These are phyloP conservation scores for Eustalomyia histrio DNA, from an alignment of 2,888 invertebrate species.

Conservation along the genomic window DNA sequence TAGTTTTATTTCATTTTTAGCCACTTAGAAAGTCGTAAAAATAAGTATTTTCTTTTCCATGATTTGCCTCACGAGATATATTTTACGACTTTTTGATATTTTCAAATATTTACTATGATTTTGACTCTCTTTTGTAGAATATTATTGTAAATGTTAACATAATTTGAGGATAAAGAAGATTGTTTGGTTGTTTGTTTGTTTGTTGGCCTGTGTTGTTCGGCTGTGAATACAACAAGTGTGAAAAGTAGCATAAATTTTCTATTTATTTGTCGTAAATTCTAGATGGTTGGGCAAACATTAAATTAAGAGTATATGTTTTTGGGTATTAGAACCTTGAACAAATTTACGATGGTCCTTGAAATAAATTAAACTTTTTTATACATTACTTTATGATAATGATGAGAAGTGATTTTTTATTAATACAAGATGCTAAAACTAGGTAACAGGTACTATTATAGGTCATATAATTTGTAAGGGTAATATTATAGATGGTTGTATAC, in stretches of 20 bases:
- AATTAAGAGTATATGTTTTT: constrained; percentile 17
- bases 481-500: too few relatives aligned
- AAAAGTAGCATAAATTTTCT: constrained; percentile 51
- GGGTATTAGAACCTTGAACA: constrained; percentile 46
- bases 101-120: constrained; percentile 54
- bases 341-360: constrained; percentile 49
- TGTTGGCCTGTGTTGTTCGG: constrained; percentile 3
- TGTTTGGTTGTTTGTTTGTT: constrained; percentile 8
- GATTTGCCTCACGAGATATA: constrained; percentile 56
- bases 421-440: neutral
- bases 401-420: constrained; percentile 33
- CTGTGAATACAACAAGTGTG: constrained; percentile 49
- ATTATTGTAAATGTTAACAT: constrained; percentile 35
- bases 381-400: constrained; percentile 15
- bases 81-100: constrained; percentile 57
- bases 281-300: constrained; percentile 29
- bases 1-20: constrained; percentile 54
- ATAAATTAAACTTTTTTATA: neutral
- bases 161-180: constrained; percentile 5
- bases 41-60: constrained; percentile 66
- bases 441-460: constrained; percentile 11
- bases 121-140: constrained; percentile 33
- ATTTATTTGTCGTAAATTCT: constrained; percentile 50
- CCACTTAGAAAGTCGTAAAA: constrained; percentile 77
- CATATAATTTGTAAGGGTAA: too few relatives aligned